Base-by-base conservation (phyloP, 2,888 invertebrate genomes). In the Lagria hirta region DNA sequence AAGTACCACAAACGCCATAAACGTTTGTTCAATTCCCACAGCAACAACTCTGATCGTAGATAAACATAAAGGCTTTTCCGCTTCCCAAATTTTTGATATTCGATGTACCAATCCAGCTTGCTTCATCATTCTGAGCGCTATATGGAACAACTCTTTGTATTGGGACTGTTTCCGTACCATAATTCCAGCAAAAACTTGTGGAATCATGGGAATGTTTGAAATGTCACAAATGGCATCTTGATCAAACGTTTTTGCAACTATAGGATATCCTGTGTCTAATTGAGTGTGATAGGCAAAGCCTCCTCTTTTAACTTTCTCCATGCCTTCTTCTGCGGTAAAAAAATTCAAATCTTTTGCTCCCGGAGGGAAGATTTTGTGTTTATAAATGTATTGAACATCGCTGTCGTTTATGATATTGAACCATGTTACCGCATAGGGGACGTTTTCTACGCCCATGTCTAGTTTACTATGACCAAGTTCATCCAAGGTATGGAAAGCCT, bases 211-310 rank as follows among this genome's bases (percentile, higher is more conserved):
- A 23, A 70, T 62, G 42, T 62, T 61, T 1, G 59, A 73, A 10
- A 77, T 55, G 37, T 77, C 76, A 47, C 78, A 78, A 1, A 77
- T 62, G 28, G 74, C 71, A 0, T 55, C 60, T 22, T 74, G 72
- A 2, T 71, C 68, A 46, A 77, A 77, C 0, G 69, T 72, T 38
- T 57, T 64, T 0, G 55, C 58, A 27, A 68, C 61, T 3, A 58
- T 41, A 0, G 61, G 64, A 46, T 77, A 75, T 0, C 75, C 76
- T 1, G 61, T 72, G 13, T 71, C 65, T 0, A 69, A 61, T 53
- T 78, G 76, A 0, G 73, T 72, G 40, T 78, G 77, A 46, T 73
- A 79, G 0, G 78, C 79, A 48, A 70, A 78, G 1, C 74, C 75
- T 68, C 75, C 76, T 1, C 54, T 47, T 50, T 71, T 72, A 0